Conservation (phyloP, 2,888 invertebrate genomes). For the Eupithecia subfuscata region DNA sequence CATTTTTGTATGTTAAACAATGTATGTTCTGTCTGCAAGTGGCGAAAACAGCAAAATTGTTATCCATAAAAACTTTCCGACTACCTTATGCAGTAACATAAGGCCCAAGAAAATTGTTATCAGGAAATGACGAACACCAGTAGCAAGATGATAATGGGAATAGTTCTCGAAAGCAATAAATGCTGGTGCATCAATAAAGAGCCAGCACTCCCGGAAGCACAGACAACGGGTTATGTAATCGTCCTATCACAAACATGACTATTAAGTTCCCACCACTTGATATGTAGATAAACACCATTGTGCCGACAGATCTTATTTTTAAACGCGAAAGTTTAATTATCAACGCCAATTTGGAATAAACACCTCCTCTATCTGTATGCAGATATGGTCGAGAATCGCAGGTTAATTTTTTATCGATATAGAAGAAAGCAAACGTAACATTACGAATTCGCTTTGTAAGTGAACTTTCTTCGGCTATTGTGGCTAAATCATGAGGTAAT, state of each 20-base stretch:
- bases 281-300: slow-evolving; percentile 45
- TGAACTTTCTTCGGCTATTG: slow-evolving; percentile 72
- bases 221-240: slow-evolving; percentile 25
- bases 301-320: slow-evolving; percentile 57
- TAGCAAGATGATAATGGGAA: slow-evolving; percentile 26
- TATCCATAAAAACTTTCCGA: not conserved
- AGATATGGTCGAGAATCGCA: slow-evolving; percentile 40
- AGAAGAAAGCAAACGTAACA: slow-evolving; percentile 61
- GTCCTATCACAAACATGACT: slow-evolving; percentile 35
- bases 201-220: slow-evolving; percentile 24
- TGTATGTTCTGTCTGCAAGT: not conserved
- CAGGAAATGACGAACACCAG: slow-evolving; percentile 23
- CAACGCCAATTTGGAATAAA: slow-evolving; percentile 51
- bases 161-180: slow-evolving; percentile 18
- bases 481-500: slow-evolving; percentile 64
- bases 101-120: not conserved
- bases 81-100: not conserved
- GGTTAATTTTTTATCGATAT: slow-evolving; percentile 43
- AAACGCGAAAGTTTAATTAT: slow-evolving; percentile 72
- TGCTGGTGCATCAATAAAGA: slow-evolving; percentile 19
- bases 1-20: not conserved
- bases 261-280: slow-evolving; percentile 41
- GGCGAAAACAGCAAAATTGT: not conserved
- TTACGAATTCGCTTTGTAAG: slow-evolving; percentile 66
- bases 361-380: slow-evolving; percentile 31